Percentiles rank a stretch among this genome's conserved stretches.
phyloP scores from a whole-genome alignment of 1,140 invertebrate genomes.

The Saxidomus purpurata region DNA sequence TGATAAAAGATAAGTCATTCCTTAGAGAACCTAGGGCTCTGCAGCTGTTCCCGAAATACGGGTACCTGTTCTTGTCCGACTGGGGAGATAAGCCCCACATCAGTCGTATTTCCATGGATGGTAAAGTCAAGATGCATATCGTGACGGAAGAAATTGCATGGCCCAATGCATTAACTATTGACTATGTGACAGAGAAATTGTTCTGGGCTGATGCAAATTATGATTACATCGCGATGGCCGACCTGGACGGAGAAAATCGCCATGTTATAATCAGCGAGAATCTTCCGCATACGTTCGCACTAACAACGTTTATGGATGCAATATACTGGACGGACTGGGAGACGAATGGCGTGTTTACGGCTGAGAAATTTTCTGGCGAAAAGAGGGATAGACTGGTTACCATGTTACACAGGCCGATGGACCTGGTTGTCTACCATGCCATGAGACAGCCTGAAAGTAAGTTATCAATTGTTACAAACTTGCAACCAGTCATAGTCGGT shows the following conservation, averaged over 20 bases:
- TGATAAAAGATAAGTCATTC: slow-evolving; percentile 93
- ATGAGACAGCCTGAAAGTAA: slow-evolving; percentile 90
- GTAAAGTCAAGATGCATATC: slow-evolving; percentile 93
- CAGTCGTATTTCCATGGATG: slow-evolving; percentile 99
- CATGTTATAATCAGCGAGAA: slow-evolving; percentile 88
- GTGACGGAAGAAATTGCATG: slow-evolving; percentile 98
- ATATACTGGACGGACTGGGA: slow-evolving; percentile 99
- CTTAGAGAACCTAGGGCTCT: slow-evolving; percentile 96
- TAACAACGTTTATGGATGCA: slow-evolving; percentile 94
- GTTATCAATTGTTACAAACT: slow-evolving; percentile 66
- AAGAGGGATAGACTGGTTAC: slow-evolving; percentile 96
- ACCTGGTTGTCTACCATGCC: slow-evolving; percentile 90
- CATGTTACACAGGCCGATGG: slow-evolving; percentile 94
- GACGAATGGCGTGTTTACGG: slow-evolving; percentile 94
- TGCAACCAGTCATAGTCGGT: too few species aligned
- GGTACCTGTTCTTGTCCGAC: slow-evolving; percentile 97
- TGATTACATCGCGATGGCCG: slow-evolving; percentile 95
- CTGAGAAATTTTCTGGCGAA: slow-evolving; percentile 98
- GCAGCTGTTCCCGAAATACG: slow-evolving; percentile 94
- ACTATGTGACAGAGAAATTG: slow-evolving; percentile 97
- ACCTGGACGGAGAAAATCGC: slow-evolving; percentile 80
- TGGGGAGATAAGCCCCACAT: slow-evolving; percentile 99
- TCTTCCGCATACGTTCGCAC: slow-evolving; percentile 96
- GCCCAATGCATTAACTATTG: slow-evolving; percentile 97
- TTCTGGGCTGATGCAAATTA: slow-evolving; percentile 99